Evolutionary conservation across 92 coral and sea anemone species (phyloP), one percentile per base, ranked within the genome.

Genomic region (Muricea muricata): DNA sequence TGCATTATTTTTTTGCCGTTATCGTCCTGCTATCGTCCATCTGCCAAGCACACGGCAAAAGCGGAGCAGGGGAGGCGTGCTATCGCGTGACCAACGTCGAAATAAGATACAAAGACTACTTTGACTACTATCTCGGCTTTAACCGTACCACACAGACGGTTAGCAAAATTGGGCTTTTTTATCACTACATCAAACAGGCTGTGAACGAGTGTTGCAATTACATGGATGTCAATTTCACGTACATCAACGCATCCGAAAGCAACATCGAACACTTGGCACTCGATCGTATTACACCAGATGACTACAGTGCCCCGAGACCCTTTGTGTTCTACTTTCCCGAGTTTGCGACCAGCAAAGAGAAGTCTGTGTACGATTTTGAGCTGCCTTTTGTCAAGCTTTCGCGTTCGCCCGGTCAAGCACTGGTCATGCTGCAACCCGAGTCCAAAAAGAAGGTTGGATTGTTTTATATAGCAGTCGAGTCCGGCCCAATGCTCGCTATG

Each of bases 21-120:
- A 39, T 21, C 2, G 14, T 29, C 14, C 0, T 34, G 29, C 1
- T 65, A 29, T 65, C 42, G 20, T 34, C 18, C 13, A 2, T 65
- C 17, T 11, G 26, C 26, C 20, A 21, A 25, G 56, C 2, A 48
- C 56, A 52, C 3, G 60, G 21, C 7, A 6, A 18, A 48, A 11
- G 18, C 46, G 39, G 26, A 7, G 32, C 17, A 11, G 80, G 25
- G 11, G 35, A 65, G 0, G 65, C 25, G 18, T 75, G 80, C 12
- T 30, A 52, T 4, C 13, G 65, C 26, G 65, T 75, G 14, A 37
- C 41, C 28, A 50, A 10, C 12, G 65, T 75, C 23, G 80, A 75
- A 75, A 34, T 75, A 48, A 57, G 80, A 1, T 75, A 75, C 41
- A 75, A 75, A 13, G 80, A 75, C 12, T 75, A 46, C 20, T 75